Base-by-base conservation (phyloP, 2,797 vertebrate species). In the Crossoptilon crossoptilon region DNA sequence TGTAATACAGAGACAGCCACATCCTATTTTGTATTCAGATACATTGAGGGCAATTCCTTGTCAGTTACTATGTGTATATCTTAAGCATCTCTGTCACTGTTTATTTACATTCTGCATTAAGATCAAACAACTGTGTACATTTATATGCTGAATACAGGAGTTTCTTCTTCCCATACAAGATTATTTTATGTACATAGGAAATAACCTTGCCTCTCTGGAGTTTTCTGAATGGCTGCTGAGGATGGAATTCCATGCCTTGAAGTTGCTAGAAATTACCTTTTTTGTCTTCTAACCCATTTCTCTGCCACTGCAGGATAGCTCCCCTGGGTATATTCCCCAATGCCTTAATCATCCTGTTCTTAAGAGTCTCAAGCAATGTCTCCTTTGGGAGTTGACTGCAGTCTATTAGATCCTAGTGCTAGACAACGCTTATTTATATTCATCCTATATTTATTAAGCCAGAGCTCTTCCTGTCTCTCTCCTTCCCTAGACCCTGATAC, bases 321-420 rank as follows among this genome's bases (percentile, higher is more conserved):
- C 95, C 89, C 85, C 35, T 19, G 91, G 64, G 94, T 14, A 82
- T 70, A 82, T 68, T 90, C 92, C 67, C 87, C 93, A 95, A 90
- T 55, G 83, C 64, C 83, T 92, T 94, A 92, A 93, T 96, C 92
- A 96, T 86, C 66, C 71, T 71, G 44, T 55, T 90, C 93, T 94
- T 82, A 87, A 79, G 84, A 94, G 85, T 86, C 73, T 93, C 94
- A 58, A 87, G 94, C 74, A 95, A 88, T 22, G 66, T 15, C 33
- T 87, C 93, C 83, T 86, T 46, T 79, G 91, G 93, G 95, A 96
- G 33, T 88, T 88, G 62, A 35, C 77, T 84, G 77, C 83, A 93
- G 80, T 92, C 84, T 76, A 55, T 93, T 96, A 89, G 66, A 87
- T 77, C 82, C 73, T 60, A 88, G 72, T 74, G 56, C 76, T 68